Base-by-base conservation (phyloP, 2,113 vertebrate species). In the Forbesichthys papilliferus region DNA sequence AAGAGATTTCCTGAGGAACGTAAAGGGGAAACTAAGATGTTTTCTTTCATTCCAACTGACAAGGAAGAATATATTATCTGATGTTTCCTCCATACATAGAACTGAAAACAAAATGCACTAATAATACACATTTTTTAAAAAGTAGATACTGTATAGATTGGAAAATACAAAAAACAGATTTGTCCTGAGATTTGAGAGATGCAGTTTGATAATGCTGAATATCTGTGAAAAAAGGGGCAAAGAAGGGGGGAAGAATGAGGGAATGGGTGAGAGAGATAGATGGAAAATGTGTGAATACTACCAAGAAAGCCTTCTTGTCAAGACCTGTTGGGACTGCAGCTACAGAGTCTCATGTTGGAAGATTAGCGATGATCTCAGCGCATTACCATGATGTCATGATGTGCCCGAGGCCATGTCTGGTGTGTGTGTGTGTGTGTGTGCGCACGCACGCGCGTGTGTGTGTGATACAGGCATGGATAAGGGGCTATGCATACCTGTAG, bases 351-450 rank as follows among this genome's bases (percentile, higher is more conserved):
- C 72, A 71, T 46, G 47, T 73, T 77, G 70, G 74, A 74, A 84
- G 67, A 82, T 81, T 90, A 84, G 73, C 66, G n/a, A 82, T 92
- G 90, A 92, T 87, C 86, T 93, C 90, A 92, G 83, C 48, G 33
- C 72, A 64, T 81, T 69, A 80, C 34, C 57, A 91, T 92, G 90
- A 92, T 91, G 89, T 92, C 89, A 91, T 87, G 78, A 70, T 78
- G 67, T 85, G 83, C 89, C 75, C 68, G 48, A 77, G 82, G 82
- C 87, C 83, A 76, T 76, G 79, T 84, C 84, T 88, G 67, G 13
- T 66, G 53, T 64, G 67, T 75, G 71, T 74, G 48, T 33, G 49
- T 59, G 10, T 71, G 14, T 52, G 16, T 61, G 57, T 27, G 5
- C 4, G 1, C 13, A 9, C 18, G 27, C 57, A 42, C 20, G 49